Conservation (phyloP, 2,888 invertebrate species). For the Plagodis dolabraria region DNA sequence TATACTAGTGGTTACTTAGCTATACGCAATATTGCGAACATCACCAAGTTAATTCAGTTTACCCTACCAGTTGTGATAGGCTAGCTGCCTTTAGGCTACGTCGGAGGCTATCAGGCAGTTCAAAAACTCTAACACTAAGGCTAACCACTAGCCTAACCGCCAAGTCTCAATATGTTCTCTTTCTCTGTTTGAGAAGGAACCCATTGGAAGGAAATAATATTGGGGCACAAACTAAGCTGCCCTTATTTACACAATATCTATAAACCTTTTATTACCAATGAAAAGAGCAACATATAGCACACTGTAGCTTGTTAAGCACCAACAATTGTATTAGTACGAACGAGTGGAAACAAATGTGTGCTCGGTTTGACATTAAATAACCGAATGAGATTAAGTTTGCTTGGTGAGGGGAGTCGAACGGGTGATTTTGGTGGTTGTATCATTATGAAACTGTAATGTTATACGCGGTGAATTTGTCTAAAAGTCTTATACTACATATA, state of each 20-base stretch:
- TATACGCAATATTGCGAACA: too few relatives aligned
- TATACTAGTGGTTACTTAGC: too few relatives aligned
- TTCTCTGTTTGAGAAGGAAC: too few relatives aligned
- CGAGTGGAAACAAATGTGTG: conserved; percentile 67
- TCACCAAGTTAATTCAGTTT: too few relatives aligned
- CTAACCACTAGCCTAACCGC: too few relatives aligned
- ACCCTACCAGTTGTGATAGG: too few relatives aligned
- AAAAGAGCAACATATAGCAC: conserved; percentile 69
- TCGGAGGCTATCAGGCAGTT: too few relatives aligned
- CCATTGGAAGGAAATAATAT: neutral
- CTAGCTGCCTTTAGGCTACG: too few relatives aligned
- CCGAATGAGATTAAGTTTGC: conserved; percentile 65
- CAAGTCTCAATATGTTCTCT: too few relatives aligned
- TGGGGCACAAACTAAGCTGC: conserved; percentile 10
- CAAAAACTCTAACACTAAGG: too few relatives aligned
- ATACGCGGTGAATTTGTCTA: too few relatives aligned
- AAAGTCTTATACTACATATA: too few relatives aligned
- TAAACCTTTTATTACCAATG: conserved; percentile 68
- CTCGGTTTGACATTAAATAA: conserved; percentile 67
- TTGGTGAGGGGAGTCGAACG: conserved; percentile 29
- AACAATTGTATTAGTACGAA: conserved; percentile 71
- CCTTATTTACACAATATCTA: conserved; percentile 58
- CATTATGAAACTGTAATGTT: neutral
- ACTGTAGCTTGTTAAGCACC: conserved; percentile 61
- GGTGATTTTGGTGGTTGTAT: neutral